phyloP scores from a whole-genome alignment of 2,113 vertebrate species.

The Dicaeum eximium region DNA sequence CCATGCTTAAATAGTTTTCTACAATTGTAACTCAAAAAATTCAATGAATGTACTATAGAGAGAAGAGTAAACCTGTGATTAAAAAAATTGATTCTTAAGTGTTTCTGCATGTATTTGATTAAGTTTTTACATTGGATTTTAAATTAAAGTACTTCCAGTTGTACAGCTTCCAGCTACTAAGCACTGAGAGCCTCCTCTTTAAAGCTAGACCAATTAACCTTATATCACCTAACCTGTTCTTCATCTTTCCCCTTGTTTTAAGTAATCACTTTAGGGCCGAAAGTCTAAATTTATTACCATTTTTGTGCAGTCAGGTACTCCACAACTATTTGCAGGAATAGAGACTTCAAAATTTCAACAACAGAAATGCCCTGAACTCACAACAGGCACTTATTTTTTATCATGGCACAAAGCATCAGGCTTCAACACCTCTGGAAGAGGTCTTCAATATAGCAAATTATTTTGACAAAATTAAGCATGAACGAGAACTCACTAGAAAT shows the following conservation, averaged over 20 bases:
- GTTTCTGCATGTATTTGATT: not conserved
- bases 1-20: not conserved
- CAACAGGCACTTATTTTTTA: not conserved
- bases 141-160: not conserved
- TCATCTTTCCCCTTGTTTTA: not conserved
- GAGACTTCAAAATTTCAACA: not conserved
- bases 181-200: not conserved
- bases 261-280: not conserved
- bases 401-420: not conserved
- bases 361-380: not conserved
- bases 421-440: constrained; percentile 24
- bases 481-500: not conserved
- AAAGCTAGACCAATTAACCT: not conserved
- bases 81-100: not conserved
- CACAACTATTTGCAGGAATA: not conserved
- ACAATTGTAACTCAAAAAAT: not conserved
- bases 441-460: constrained; percentile 35
- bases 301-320: not conserved
- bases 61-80: not conserved
- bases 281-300: not conserved
- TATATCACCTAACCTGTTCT: not conserved
- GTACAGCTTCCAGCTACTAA: not conserved
- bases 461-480: constrained; percentile 32
- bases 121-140: not conserved
- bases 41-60: not conserved